These are phyloP conservation scores for Dromaius novaehollandiae DNA, from an alignment of 2,113 vertebrate species.

Conservation along the genomic window DNA sequence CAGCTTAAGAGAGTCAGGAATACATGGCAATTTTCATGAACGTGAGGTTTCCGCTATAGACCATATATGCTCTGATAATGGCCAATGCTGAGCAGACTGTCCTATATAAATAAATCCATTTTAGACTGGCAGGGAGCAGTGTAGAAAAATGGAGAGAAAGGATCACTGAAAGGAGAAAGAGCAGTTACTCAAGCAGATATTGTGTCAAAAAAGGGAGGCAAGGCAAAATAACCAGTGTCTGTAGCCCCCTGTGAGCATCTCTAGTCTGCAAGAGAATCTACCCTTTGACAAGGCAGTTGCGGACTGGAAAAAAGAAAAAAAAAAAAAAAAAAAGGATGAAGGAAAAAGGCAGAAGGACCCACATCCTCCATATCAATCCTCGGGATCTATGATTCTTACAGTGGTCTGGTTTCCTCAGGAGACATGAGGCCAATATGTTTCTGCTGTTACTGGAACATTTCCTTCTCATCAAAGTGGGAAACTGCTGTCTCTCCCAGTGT, in stretches of 20 bases:
- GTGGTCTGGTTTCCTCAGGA: neutral
- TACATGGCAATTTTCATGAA: slow-evolving; percentile 15
- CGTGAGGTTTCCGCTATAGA: neutral
- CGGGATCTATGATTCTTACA: neutral
- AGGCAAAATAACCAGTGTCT: neutral
- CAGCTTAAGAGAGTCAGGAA: slow-evolving; percentile 27
- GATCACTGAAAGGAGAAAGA: neutral
- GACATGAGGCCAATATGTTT: neutral
- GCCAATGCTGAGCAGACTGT: neutral
- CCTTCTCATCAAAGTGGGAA: neutral
- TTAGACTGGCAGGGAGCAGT: neutral
- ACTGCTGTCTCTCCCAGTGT: neutral
- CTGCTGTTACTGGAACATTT: neutral
- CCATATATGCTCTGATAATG: slow-evolving; percentile 16
- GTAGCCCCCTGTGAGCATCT: neutral
- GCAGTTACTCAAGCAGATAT: neutral
- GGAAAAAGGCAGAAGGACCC: neutral
- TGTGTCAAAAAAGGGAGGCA: neutral
- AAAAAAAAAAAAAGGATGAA: neutral
- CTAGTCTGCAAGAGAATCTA: neutral
- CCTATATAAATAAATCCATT: neutral
- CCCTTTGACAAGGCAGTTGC: neutral
- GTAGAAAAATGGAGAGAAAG: neutral
- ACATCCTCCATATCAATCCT: neutral
- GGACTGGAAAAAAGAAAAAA: no score